Percentiles rank a stretch among this genome's conserved stretches.
phyloP scores from a whole-genome alignment of 2,888 invertebrate species.

The Lithophane semibrunnea region DNA sequence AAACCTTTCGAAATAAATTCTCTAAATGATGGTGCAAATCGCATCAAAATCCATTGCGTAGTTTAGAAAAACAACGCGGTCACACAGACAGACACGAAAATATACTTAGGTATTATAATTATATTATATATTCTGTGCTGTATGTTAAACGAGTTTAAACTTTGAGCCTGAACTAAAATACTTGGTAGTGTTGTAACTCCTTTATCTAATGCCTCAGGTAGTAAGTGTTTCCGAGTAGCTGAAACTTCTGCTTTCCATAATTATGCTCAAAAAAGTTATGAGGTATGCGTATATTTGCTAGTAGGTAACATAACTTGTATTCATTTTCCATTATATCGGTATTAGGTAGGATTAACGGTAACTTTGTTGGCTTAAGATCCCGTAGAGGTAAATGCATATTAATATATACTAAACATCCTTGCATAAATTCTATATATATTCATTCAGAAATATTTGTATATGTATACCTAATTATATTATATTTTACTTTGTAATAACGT shows the following conservation, averaged over 20 bases:
- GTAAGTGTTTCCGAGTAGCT: background rate
- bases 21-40: no score
- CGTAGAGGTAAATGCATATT: background rate
- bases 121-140: no score
- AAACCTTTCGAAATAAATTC: no score
- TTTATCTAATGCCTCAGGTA: background rate
- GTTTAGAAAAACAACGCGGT: no score
- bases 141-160: slow-evolving; percentile 1
- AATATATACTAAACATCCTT: background rate
- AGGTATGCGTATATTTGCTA: background rate
- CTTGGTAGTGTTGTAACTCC: slow-evolving; percentile 5
- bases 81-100: no score
- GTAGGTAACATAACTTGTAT: background rate
- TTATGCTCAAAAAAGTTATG: slow-evolving; percentile 24
- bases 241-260: slow-evolving; percentile 8
- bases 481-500: no score
- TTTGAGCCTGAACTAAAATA: slow-evolving; percentile 16
- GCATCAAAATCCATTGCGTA: no score
- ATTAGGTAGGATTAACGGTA: background rate
- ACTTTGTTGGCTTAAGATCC: background rate
- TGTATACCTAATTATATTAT: no score
- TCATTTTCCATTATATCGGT: background rate
- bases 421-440: background rate
- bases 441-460: no score
- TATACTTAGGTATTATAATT: no score